Evolutionary conservation across 1,140 invertebrate genomes (phyloP), one percentile per base, ranked within the genome.

Genomic region (Stegodyphus dumicola): DNA sequence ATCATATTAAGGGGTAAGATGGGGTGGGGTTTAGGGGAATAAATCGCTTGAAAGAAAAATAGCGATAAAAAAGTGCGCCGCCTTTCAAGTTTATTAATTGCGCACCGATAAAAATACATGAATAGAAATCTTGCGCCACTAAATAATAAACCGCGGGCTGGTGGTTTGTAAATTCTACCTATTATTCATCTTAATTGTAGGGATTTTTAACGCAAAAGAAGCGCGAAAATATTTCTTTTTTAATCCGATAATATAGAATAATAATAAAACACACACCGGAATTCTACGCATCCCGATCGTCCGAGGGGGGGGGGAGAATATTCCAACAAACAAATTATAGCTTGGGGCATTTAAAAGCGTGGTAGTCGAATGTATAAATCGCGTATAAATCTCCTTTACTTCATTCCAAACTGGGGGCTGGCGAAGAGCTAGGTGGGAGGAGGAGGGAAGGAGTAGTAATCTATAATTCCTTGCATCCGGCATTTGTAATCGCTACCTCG

Each of bases 401-500:
- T 79, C 65, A 18, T 52, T n/a, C 48, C 73, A 33, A 33, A 54
- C 48, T 78, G 65, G 64, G 60, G n/a, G 7, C n/a, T 10, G 56
- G 66, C 17, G 77, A 69, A 69, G 10, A 65, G 73, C 56, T 54
- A 13, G 13, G 75, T 6, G 17, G 33, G 33, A 18, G 13, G 71
- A 53, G 11, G 7, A 33, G 51, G 7, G 52, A 17, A 49, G 56
- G 70, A 1, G 54, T 15, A n/a, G 17, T 69, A 77, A 76, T 85
- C 73, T 85, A 69, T 85, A 85, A 85, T 85, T 85, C 81, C 73
- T 85, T 67, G 80, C 80, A 75, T 75, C 70, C 53, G 7, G 73
- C 73, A 70, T 85, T 85, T 54, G 81, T 77, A 85, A 85, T 85
- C 81, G 73, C 81, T 77, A 85, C 81, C 81, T 77, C 81, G 69